Evolutionary conservation across 2,797 vertebrate species (phyloP), one percentile per base, ranked within the genome.

Genomic region (Tenualosa thibaudeaui): DNA sequence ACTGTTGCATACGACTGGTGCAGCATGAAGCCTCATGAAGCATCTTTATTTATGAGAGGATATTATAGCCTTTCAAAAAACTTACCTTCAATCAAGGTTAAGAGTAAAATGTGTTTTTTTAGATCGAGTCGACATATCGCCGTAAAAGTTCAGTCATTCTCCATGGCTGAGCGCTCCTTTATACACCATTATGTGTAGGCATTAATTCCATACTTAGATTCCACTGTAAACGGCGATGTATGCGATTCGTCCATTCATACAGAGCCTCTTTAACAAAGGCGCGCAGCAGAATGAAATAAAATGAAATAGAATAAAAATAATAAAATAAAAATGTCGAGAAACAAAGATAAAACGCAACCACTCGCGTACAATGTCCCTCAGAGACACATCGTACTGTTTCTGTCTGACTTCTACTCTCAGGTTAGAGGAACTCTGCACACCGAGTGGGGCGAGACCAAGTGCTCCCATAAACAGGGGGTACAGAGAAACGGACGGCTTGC

Each of bases 371-470:
- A 75, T 43, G 4, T 5, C 17, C 40, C 71, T 40, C n/a, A 24
- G 71, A 46, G 37, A 78, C 37, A 43, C 40, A 40, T 22, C 17
- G 40, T 40, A 43, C 71, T 43, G 71, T 78, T 78, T 78, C 71
- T 4, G 54, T 22, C 71, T 78, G 71, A 78, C 71, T 78, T 78
- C 71, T 78, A 5, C 22, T 78, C 71, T 78, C 71, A 78, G 71
- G 71, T 78, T 78, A 43, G 71, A 78, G 71, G 71, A 78, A 78
- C 71, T 78, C 71, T 46, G 71, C 71, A 40, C 71, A 78, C 37
- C 40, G 71, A 78, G 71, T 46, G 71, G 71, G 71, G 71, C 71
- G 71, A 78, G 19, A 78, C 71, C 71, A 78, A 78, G 22, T 46
- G 22, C 71, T 46, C 71, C 71, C 40, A 17, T 71, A 40, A 46